These are phyloP conservation scores for Pangasius mekongensis DNA, from an alignment of 2,797 vertebrate species.

Conservation along the genomic window DNA sequence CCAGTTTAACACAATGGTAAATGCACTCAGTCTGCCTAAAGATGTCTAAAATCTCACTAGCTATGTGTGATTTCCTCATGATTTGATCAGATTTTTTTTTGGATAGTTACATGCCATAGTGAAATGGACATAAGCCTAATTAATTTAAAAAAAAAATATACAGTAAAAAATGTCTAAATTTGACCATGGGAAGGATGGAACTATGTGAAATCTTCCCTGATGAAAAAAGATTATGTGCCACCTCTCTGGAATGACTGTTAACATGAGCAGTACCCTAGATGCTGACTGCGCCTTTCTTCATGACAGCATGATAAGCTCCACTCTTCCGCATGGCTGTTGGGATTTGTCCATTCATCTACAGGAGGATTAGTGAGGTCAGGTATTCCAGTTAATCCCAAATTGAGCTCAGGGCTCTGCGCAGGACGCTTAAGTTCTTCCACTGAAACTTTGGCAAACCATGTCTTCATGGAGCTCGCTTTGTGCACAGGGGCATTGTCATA, in stretches of 20 bases:
- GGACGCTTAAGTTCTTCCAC: background rate
- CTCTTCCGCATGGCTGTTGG: background rate
- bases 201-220: background rate
- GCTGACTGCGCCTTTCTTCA: constrained; percentile 21
- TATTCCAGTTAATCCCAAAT: background rate
- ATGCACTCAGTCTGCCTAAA: background rate
- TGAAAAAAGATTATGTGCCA: constrained; percentile 6
- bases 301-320: constrained; percentile 8
- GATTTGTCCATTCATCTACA: background rate
- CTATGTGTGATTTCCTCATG: background rate
- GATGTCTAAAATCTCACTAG: background rate
- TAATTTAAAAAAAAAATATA: background rate
- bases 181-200: background rate
- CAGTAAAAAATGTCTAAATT: background rate
- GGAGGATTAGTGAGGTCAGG: background rate
- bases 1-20: background rate
- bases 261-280: background rate
- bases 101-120: background rate
- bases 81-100: background rate
- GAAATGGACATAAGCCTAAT: background rate
- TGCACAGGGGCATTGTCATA: background rate
- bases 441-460: background rate
- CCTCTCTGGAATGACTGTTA: constrained; percentile 12
- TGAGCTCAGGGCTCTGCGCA: background rate
- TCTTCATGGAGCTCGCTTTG: background rate